Percentiles rank a stretch among this genome's conserved stretches.
phyloP scores from a whole-genome alignment of 2,888 invertebrate species.

The Pterostichus madidus region DNA sequence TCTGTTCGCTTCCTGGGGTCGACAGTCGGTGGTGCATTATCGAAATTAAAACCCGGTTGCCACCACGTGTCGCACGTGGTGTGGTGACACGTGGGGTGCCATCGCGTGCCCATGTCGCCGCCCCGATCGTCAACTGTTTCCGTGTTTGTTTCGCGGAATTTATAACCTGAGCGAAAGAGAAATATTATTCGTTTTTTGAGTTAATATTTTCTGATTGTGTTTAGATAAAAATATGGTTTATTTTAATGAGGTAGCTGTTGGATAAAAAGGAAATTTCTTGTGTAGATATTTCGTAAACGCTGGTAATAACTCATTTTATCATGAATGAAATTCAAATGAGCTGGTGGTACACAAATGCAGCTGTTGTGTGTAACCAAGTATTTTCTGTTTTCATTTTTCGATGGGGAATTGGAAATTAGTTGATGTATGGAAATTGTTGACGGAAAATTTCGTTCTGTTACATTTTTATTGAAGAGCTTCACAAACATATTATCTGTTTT shows the following conservation, averaged over 20 bases:
- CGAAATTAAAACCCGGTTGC: conserved; percentile 41
- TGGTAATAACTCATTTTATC: conserved; percentile 55
- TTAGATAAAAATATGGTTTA: conserved; percentile 44
- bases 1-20: conserved; percentile 29
- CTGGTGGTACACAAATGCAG: conserved; percentile 34
- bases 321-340: conserved; percentile 45
- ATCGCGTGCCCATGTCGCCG: conserved; percentile 10
- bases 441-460: conserved; percentile 64
- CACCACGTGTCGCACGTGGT: conserved; percentile 41
- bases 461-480: conserved; percentile 50
- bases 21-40: conserved; percentile 38
- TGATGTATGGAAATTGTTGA: conserved; percentile 37
- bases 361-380: conserved; percentile 24
- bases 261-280: conserved; percentile 55
- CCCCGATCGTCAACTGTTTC: conserved; percentile 38
- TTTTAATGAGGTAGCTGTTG: conserved; percentile 46
- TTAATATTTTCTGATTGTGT: conserved; percentile 53
- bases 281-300: conserved; percentile 52
- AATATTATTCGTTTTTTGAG: conserved; percentile 41
- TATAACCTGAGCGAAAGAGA: conserved; percentile 13
- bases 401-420: conserved; percentile 32
- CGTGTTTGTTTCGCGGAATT: conserved; percentile 35
- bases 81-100: conserved; percentile 14
- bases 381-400: conserved; percentile 22
- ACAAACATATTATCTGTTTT: conserved; percentile 45